Conservation (phyloP, 2,888 invertebrate species). For the Galerucella pusilla region DNA sequence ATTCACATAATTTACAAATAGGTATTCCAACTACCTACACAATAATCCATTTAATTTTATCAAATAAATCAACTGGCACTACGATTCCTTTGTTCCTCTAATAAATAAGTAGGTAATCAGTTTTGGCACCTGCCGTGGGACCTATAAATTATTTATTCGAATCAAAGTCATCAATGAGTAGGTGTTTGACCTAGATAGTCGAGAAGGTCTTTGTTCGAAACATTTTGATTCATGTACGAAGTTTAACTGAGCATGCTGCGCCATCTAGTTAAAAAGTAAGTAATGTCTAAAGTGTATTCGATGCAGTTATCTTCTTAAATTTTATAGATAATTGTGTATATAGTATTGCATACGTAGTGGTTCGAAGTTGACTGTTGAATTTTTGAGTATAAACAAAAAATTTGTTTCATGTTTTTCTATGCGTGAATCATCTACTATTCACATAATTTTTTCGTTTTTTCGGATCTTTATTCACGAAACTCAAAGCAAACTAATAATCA, state of each 20-base stretch:
- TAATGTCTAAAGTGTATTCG: neutral
- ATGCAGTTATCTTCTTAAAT: neutral
- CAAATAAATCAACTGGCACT: neutral
- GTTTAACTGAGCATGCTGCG: neutral
- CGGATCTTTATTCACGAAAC: neutral
- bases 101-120: slow-evolving; percentile 1
- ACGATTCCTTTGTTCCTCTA: neutral
- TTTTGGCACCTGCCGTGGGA: neutral
- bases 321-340: neutral
- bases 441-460: neutral
- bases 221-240: neutral
- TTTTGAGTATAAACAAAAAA: too few species aligned
- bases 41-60: neutral
- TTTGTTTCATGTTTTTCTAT: neutral
- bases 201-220: neutral
- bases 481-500: neutral
- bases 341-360: neutral
- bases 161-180: slow-evolving; percentile 1
- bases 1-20: neutral
- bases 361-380: neutral
- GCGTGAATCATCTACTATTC: neutral
- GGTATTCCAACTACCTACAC: neutral
- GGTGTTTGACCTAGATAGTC: neutral
- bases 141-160: neutral
- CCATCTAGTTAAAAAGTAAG: neutral